phyloP scores from a whole-genome alignment of 1,140 invertebrate genomes.

The Brachionus paranguensis region DNA sequence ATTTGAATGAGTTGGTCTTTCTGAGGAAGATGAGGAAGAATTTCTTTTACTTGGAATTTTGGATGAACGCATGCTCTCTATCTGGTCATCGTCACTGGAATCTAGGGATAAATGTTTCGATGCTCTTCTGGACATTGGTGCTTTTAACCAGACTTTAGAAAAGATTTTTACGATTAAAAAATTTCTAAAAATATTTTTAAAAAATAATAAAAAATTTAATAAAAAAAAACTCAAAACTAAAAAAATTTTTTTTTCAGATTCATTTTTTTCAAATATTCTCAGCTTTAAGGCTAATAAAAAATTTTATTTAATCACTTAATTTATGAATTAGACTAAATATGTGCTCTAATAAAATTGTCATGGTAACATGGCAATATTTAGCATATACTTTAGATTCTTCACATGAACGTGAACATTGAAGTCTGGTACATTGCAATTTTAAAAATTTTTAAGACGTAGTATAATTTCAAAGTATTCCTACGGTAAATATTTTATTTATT shows the following conservation, averaged over 20 bases:
- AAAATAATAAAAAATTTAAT: background rate
- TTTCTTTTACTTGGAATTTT: background rate
- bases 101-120: background rate
- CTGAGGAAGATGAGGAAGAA: background rate
- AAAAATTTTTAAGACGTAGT: background rate
- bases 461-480: background rate
- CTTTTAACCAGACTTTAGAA: background rate
- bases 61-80: background rate
- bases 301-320: background rate
- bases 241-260: background rate
- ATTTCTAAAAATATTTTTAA: background rate
- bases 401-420: background rate
- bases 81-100: conserved; percentile 7
- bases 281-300: background rate
- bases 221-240: no score
- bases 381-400: background rate
- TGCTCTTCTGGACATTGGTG: background rate
- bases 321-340: conserved; percentile 17
- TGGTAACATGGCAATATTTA: background rate
- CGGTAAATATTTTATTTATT: background rate
- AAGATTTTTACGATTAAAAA: background rate
- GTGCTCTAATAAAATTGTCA: background rate
- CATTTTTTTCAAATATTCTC: background rate
- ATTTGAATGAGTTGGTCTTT: background rate
- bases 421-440: background rate